A percentile compares a stretch with the other conserved stretches of the same genome.
phyloP scores from a whole-genome alignment of 2,888 invertebrate species.

The Acleris holmiana region DNA sequence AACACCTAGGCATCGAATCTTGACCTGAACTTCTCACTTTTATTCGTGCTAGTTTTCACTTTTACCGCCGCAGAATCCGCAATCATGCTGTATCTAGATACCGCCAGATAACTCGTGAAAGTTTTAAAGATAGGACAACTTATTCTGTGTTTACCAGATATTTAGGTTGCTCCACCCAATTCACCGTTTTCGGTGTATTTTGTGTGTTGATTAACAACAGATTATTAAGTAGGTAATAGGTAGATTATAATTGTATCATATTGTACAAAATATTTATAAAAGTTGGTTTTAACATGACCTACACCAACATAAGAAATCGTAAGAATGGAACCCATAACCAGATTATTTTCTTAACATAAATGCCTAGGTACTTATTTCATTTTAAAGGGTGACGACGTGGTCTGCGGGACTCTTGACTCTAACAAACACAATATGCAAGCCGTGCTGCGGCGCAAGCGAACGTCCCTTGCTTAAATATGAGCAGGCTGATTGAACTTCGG shows the following conservation, averaged over 20 bases:
- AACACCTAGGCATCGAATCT: constrained; percentile 66
- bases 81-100: neutral
- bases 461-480: constrained; percentile 46
- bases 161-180: too few relatives aligned
- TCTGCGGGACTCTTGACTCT: neutral
- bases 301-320: too few relatives aligned
- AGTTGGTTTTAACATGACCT: too few relatives aligned
- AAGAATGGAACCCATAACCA: too few relatives aligned
- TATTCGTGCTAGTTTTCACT: constrained; percentile 21
- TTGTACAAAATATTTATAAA: too few relatives aligned
- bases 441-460: constrained; percentile 30
- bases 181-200: too few relatives aligned
- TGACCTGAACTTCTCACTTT: constrained; percentile 51
- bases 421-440: constrained; percentile 2
- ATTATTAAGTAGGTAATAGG: too few relatives aligned
- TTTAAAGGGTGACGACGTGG: neutral
- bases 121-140: neutral
- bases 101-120: neutral
- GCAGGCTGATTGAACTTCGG: constrained; percentile 53
- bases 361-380: too few relatives aligned
- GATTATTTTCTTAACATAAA: too few relatives aligned
- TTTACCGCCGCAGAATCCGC: neutral
- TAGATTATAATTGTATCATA: too few relatives aligned
- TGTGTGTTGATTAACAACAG: too few relatives aligned
- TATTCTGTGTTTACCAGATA: too few relatives aligned